These are phyloP conservation scores for Syngnathoides biaculeatus DNA, from an alignment of 2,113 vertebrate species.

Conservation along the genomic window DNA sequence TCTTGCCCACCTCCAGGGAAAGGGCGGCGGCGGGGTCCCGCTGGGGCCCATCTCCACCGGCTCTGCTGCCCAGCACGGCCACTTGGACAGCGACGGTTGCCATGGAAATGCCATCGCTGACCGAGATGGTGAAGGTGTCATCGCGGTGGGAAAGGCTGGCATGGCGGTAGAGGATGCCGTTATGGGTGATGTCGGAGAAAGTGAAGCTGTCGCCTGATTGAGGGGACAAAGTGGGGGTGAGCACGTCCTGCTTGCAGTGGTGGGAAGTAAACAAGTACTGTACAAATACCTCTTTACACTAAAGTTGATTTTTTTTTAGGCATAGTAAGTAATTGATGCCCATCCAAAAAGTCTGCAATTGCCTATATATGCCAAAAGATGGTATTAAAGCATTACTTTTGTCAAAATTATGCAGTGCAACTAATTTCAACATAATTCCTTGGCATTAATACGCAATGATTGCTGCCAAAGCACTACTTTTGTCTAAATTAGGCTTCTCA, in stretches of 20 bases:
- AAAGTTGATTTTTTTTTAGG: no score
- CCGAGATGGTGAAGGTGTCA: constrained; percentile 85
- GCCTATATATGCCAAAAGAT: no score
- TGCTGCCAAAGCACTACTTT: no score
- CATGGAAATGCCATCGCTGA: constrained; percentile 82
- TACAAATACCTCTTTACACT: no score
- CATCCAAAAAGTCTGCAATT: no score
- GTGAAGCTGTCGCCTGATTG: constrained; percentile 85
- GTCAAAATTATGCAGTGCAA: no score
- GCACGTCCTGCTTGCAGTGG: background rate
- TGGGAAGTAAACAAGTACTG: no score
- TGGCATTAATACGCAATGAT: no score
- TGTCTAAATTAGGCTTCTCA: no score
- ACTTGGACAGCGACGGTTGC: constrained; percentile 78
- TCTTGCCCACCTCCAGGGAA: constrained; percentile 77
- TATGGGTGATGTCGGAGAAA: constrained; percentile 82
- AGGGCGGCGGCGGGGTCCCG: constrained; percentile 74
- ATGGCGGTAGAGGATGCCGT: constrained; percentile 81
- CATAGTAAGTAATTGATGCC: no score
- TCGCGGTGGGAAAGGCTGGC: constrained; percentile 73
- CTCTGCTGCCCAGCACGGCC: constrained; percentile 64
- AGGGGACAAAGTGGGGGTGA: background rate
- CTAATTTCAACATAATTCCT: no score
- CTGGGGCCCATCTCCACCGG: constrained; percentile 57
- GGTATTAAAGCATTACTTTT: no score